Conservation (phyloP, 2,113 vertebrate genomes). For the Spilogale gracilis region DNA sequence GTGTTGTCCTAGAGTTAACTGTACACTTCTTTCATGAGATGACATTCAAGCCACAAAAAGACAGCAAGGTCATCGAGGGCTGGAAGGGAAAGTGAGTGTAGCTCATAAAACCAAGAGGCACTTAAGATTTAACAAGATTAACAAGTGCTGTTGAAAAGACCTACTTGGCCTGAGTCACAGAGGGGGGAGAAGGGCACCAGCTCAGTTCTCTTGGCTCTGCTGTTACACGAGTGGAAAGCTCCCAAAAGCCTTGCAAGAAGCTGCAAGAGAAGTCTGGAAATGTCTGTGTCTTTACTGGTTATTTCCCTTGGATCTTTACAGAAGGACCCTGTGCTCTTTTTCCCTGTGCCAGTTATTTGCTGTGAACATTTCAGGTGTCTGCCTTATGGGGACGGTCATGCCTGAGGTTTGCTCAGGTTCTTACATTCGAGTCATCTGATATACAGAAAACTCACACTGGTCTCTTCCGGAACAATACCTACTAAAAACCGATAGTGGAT, state of each 20-base stretch:
- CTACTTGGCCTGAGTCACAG: constrained; percentile 24
- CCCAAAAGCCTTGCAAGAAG: not conserved
- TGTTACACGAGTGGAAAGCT: not conserved
- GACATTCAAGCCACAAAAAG: constrained; percentile 56
- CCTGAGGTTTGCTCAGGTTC: constrained; percentile 7
- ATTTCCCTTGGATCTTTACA: constrained; percentile 22
- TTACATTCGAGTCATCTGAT: constrained; percentile 31
- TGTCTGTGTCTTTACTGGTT: constrained; percentile 13
- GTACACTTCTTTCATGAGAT: constrained; percentile 52
- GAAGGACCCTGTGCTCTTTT: constrained; percentile 23
- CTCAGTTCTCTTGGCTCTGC: constrained; percentile 32
- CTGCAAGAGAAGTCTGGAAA: constrained; percentile 47
- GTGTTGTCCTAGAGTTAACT: constrained; percentile 65
- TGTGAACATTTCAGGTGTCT: constrained; percentile 47
- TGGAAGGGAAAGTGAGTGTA: constrained; percentile 62
- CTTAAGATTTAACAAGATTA: constrained; percentile 79
- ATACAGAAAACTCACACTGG: not conserved
- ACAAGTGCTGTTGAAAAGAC: constrained; percentile 70
- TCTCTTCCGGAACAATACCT: not conserved
- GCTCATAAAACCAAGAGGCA: constrained; percentile 77
- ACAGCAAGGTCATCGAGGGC: constrained; percentile 59
- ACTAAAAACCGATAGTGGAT: not conserved
- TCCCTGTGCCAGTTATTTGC: not conserved
- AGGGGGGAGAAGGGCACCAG: not conserved
- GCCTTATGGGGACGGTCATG: not conserved